These are phyloP conservation scores for Sphaerodactylus townsendi DNA, from an alignment of 2,113 vertebrate species.

Conservation along the genomic window DNA sequence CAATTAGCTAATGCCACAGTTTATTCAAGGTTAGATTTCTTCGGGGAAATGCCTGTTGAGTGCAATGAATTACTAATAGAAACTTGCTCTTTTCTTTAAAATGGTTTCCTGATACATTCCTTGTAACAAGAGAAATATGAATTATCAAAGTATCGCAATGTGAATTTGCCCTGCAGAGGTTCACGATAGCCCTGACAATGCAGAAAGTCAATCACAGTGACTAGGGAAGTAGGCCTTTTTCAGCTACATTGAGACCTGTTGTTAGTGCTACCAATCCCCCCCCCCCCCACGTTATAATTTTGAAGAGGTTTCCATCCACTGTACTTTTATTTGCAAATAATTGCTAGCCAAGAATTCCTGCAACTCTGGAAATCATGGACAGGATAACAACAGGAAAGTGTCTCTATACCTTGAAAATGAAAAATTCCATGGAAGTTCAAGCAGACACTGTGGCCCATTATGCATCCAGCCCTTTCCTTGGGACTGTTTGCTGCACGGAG, in stretches of 20 bases:
- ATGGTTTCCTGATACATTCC: conserved; percentile 29
- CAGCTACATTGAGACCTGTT: not conserved
- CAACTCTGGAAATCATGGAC: not conserved
- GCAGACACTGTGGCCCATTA: no score
- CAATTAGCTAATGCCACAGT: conserved; percentile 13
- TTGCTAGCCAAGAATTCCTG: not conserved
- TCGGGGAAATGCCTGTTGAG: not conserved
- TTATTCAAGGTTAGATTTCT: conserved; percentile 10
- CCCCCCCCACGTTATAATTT: not conserved
- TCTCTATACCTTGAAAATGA: not conserved
- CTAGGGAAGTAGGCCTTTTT: not conserved
- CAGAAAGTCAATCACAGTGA: not conserved
- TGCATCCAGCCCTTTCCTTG: no score
- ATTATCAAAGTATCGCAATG: conserved; percentile 26
- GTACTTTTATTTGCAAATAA: not conserved
- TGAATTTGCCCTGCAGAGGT: conserved; percentile 28
- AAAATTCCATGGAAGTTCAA: not conserved
- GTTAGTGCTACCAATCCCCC: not conserved
- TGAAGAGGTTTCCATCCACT: not conserved
- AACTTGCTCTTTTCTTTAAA: conserved; percentile 13
- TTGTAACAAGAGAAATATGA: conserved; percentile 34
- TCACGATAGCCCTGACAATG: not conserved
- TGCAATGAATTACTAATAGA: not conserved
- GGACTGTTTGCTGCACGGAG: no score
- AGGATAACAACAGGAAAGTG: not conserved